phyloP scores from a whole-genome alignment of 2,888 invertebrate species.

The Gastrophysa polygoni region DNA sequence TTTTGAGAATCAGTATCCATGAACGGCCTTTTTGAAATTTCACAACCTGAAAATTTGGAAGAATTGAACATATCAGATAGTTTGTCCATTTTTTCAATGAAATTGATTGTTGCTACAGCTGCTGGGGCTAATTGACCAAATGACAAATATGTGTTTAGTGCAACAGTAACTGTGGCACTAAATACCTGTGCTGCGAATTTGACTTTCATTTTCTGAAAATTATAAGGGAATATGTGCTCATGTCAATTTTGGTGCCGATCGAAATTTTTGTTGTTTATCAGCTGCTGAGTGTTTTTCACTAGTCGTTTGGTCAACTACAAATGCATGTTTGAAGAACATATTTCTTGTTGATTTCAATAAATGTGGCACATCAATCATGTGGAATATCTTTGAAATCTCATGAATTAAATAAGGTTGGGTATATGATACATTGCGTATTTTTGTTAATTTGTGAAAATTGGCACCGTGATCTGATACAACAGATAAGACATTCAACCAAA shows the following conservation, averaged over 20 bases:
- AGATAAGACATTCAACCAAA: conserved; percentile 23
- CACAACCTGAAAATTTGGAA: background rate
- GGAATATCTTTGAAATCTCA: background rate
- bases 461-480: conserved; percentile 20
- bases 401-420: background rate
- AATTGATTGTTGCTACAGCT: conserved; percentile 18
- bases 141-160: conserved; percentile 23
- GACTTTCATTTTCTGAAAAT: conserved; percentile 32
- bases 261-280: conserved; percentile 20
- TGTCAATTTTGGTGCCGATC: conserved; percentile 34
- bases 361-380: no score
- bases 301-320: background rate
- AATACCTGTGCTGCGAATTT: conserved; percentile 30
- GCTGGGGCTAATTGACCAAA: conserved; percentile 16
- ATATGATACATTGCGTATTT: background rate
- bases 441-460: no score
- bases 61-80: conserved; percentile 33
- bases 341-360: no score
- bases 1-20: conserved; percentile 19
- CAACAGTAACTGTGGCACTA: conserved; percentile 31
- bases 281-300: conserved; percentile 26
- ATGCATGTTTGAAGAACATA: no score
- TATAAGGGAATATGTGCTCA: conserved; percentile 30
- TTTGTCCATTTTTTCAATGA: conserved; percentile 25
- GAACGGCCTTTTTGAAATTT: conserved; percentile 15